These are phyloP conservation scores for Sinocyclocheilus rhinocerous DNA, from an alignment of 2,113 vertebrate species.

Conservation along the genomic window DNA sequence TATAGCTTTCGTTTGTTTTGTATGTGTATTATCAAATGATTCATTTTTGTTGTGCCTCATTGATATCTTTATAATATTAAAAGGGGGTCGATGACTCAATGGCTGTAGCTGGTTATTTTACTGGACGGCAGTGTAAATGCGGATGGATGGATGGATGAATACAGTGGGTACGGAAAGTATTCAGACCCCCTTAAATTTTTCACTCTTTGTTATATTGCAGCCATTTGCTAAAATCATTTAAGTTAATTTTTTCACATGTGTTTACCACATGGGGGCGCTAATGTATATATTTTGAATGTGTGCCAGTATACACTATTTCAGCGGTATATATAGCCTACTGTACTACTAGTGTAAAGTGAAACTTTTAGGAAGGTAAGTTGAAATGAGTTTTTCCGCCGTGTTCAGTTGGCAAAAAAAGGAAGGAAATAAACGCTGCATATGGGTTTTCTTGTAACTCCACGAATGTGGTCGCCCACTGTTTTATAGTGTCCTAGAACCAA, in stretches of 20 bases:
- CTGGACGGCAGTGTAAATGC: background rate
- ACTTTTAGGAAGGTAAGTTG: background rate
- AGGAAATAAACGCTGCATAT: background rate
- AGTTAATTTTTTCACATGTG: too few species aligned
- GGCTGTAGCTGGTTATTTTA: background rate
- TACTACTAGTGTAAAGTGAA: background rate
- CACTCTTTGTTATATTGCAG: too few species aligned
- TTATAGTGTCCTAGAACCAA: background rate
- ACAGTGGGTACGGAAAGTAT: too few species aligned
- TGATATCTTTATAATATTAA: slow-evolving; percentile 68
- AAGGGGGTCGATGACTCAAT: slow-evolving; percentile 57
- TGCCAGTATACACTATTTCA: background rate
- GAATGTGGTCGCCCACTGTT: background rate
- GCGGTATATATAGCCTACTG: too few species aligned
- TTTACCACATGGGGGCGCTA: slow-evolving; percentile 25
- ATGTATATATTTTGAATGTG: slow-evolving; percentile 20
- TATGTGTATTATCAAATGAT: slow-evolving; percentile 61
- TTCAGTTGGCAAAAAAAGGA: background rate
- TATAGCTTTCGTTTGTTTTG: slow-evolving; percentile 63
- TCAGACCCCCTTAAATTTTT: too few species aligned
- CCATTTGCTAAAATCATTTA: too few species aligned
- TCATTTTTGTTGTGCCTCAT: slow-evolving; percentile 44
- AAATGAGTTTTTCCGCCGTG: background rate
- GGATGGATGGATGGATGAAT: background rate
- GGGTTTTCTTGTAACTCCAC: background rate